phyloP scores from a whole-genome alignment of 2,888 invertebrate species.

The Pollenia angustigena region DNA sequence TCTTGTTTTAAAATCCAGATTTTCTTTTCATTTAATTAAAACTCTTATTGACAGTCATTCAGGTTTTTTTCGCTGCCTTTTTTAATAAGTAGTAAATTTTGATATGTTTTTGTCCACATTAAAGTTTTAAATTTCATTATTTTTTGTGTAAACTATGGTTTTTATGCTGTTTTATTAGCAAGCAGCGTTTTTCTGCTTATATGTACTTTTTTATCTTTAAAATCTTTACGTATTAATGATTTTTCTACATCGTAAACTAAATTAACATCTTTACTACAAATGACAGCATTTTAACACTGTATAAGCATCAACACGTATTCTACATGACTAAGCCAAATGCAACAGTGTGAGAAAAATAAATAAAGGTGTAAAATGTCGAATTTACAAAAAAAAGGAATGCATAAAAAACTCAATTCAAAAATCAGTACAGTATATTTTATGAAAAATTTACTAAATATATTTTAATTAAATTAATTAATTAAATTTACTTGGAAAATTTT shows the following conservation, averaged over 20 bases:
- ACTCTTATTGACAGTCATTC: constrained; percentile 21
- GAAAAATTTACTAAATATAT: not conserved
- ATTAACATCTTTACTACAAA: constrained; percentile 67
- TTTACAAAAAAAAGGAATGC: not conserved
- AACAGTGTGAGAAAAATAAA: constrained; percentile 8
- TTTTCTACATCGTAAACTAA: constrained; percentile 61
- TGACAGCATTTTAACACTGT: constrained; percentile 60
- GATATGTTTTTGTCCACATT: constrained; percentile 1
- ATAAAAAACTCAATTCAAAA: not conserved
- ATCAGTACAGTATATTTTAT: not conserved
- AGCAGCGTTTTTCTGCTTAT: constrained; percentile 41
- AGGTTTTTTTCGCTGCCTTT: constrained; percentile 15
- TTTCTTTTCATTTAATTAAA: constrained; percentile 43
- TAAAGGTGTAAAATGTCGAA: not conserved
- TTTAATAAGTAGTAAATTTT: constrained; percentile 11
- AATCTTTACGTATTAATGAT: constrained; percentile 60
- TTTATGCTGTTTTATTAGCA: constrained; percentile 11
- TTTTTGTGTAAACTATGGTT: not conserved
- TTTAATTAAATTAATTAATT: too few relatives aligned
- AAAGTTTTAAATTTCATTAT: constrained; percentile 57
- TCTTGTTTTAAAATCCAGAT: constrained; percentile 42
- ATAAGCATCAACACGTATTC: constrained; percentile 49
- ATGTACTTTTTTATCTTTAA: constrained; percentile 50
- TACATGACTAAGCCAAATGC: constrained; percentile 16
- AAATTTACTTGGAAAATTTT: too few relatives aligned